Evolutionary conservation across 2,888 invertebrate genomes (phyloP).

Genomic region (Leptinotarsa peninsularis): DNA sequence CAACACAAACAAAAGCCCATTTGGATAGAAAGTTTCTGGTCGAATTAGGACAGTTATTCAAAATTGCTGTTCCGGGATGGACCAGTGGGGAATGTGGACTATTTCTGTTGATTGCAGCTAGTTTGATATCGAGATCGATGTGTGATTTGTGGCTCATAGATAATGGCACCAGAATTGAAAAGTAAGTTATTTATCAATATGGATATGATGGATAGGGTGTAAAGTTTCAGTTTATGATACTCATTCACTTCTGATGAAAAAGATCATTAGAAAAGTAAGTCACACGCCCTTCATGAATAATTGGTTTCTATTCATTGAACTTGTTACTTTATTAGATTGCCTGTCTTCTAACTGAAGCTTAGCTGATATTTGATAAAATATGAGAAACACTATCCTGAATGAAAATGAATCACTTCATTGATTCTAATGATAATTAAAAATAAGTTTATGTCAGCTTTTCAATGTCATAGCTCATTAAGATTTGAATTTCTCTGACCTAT

Average conservation of each 20-base stretch:
- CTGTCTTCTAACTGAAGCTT: too few relatives aligned
- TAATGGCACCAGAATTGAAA: slow-evolving; percentile 93
- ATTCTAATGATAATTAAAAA: too few relatives aligned
- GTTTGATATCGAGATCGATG: slow-evolving; percentile 88
- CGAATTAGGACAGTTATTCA: slow-evolving; percentile 77
- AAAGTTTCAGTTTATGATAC: not conserved
- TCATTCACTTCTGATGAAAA: not conserved
- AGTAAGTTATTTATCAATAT: slow-evolving; percentile 66
- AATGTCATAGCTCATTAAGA: too few relatives aligned
- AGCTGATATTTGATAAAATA: not conserved
- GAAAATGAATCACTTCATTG: too few relatives aligned
- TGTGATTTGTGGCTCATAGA: slow-evolving; percentile 99
- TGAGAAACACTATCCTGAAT: not conserved
- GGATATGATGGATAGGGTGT: too few relatives aligned
- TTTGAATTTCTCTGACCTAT: too few relatives aligned
- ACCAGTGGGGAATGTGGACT: slow-evolving; percentile 82
- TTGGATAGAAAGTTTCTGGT: slow-evolving; percentile 81
- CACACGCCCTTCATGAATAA: too few relatives aligned
- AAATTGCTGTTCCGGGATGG: slow-evolving; percentile 83
- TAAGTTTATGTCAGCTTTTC: too few relatives aligned
- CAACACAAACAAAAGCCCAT: slow-evolving; percentile 75
- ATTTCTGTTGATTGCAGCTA: slow-evolving; percentile 79
- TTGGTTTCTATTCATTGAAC: too few relatives aligned
- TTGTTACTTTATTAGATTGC: too few relatives aligned
- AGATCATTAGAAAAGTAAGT: not conserved